Conservation (phyloP, 2,888 invertebrate species). For the Laothoe populi region DNA sequence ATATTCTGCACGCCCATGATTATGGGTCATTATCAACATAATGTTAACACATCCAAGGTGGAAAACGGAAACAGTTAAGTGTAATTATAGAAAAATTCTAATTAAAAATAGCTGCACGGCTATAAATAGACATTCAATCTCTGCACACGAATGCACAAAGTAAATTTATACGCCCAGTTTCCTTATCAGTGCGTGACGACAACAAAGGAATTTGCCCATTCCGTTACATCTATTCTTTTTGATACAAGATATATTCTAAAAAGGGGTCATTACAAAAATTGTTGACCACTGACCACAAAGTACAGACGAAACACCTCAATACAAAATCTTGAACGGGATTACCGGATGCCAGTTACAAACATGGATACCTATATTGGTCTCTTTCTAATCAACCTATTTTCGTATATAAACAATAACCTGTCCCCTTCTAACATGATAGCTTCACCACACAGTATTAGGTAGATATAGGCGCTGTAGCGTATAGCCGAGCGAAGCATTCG, state of each 20-base stretch:
- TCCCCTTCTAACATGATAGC: conserved; percentile 52
- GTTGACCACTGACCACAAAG: conserved; percentile 25
- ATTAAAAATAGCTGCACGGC: conserved; percentile 24
- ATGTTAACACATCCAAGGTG: neutral
- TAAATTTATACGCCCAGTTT: conserved; percentile 32
- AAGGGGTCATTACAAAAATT: conserved; percentile 21
- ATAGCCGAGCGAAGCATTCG: conserved; percentile 22
- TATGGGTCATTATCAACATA: neutral
- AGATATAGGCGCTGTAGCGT: conserved; percentile 38
- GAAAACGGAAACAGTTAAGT: conserved; percentile 15
- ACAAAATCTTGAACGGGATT: conserved; percentile 76
- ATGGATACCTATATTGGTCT: conserved; percentile 52
- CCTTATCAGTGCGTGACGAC: conserved; percentile 29
- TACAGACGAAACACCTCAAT: conserved; percentile 20
- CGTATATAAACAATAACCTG: conserved; percentile 45
- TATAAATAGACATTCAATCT: conserved; percentile 28
- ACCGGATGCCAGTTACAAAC: conserved; percentile 65
- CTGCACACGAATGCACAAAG: conserved; percentile 27
- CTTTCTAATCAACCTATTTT: conserved; percentile 44
- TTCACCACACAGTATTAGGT: conserved; percentile 41
- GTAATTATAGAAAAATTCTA: conserved; percentile 25
- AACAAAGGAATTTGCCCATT: conserved; percentile 6
- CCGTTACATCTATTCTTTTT: conserved; percentile 5
- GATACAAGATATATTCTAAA: conserved; percentile 8
- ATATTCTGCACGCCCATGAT: neutral